Evolutionary conservation across 1,140 invertebrate species (phyloP), one percentile per base, ranked within the genome.

Genomic region (Trichonephila clavipes): DNA sequence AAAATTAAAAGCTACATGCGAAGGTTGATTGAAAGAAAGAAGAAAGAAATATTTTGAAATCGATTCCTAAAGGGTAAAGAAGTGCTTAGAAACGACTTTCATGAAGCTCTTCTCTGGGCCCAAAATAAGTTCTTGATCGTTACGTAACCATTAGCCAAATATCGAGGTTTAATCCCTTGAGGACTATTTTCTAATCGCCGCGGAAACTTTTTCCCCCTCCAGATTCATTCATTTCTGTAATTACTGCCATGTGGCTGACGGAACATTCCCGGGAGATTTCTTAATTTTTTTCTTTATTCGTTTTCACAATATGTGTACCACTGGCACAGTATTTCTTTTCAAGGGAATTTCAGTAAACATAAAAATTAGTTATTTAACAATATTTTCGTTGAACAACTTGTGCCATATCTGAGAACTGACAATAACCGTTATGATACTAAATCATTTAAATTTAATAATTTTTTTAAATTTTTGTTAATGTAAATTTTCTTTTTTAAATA

Each of bases 71-170:
- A 61, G 59, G 85, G 59, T 87, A 24, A 51, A 28, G 83, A 59
- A 59, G 59, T 64, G 83, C 24, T 88, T 21, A 24, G 59, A 61
- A 85, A 90, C 34, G 59, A 85, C 90, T 92, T 92, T 92, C 40
- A 64, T 62, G 44, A 92, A 83, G 28, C 61, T 40, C 34, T 51
- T 58, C 21, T 85, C 87, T 12, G 44, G 16, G 69, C 69, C 69
- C 72, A 90, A 85, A 92, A 92, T 92, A 92, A 92, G 61, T 28
- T 69, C 28, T 19, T 18, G 81, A 85, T 92, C 90, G 61, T 92
- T 92, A 92, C 81, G 64, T 64, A 92, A 92, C 90, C 81, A 92
- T 92, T 92, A 92, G 61, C 77, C 81, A 58, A 85, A 85, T 92
- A 92, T 92, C 81, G 61, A 92, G 90, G 16, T 44, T 72, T 40